Base-by-base conservation (phyloP, 1,140 invertebrate genomes). In the Diplogasteroides magnus region DNA sequence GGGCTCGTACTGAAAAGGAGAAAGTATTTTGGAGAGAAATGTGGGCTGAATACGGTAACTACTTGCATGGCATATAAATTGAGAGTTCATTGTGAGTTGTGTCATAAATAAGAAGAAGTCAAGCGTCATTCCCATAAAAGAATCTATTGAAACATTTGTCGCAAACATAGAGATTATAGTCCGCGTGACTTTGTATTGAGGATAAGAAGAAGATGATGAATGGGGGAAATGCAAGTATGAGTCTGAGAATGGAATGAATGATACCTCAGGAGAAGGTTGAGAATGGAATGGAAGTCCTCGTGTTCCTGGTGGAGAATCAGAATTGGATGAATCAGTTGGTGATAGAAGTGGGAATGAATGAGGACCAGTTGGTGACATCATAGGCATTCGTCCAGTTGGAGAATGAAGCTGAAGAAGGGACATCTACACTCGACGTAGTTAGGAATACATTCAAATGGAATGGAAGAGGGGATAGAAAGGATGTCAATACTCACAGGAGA, bases 311-410 rank as follows among this genome's bases (percentile, higher is more conserved):
- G 62, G 62, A 23, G 62, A 64, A 31, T 64, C 62, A 31, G 62
- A 37, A 31, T 37, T 64, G 14, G 62, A 64, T 37, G 62, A 64
- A 31, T 64, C 37, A 28, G 37, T 64, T 11, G 62, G 37, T 48
- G 37, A 48, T 11, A 48, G 37, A 48, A 48, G 37, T 6, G 37
- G 19, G 37, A 48, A 48, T 48, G 37, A 48, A 19, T 11, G 37
- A 48, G 6, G 6, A 48, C 37, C 37, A 48, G 6, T 6, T 11
- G 6, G 37, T 11, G 37, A 48, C 37, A n/a, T n/a, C n/a, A n/a
- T n/a, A n/a, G n/a, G n/a, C n/a, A n/a, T n/a, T n/a, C n/a, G n/a
- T n/a, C n/a, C n/a, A n/a, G 37, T 6, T 48, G 37, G 37, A 48
- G 37, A 48, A 48, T 48, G 37, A 6, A 48, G 19, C 37, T 48